Conservation (phyloP, 2,888 invertebrate genomes). For the Elysia crispata region DNA sequence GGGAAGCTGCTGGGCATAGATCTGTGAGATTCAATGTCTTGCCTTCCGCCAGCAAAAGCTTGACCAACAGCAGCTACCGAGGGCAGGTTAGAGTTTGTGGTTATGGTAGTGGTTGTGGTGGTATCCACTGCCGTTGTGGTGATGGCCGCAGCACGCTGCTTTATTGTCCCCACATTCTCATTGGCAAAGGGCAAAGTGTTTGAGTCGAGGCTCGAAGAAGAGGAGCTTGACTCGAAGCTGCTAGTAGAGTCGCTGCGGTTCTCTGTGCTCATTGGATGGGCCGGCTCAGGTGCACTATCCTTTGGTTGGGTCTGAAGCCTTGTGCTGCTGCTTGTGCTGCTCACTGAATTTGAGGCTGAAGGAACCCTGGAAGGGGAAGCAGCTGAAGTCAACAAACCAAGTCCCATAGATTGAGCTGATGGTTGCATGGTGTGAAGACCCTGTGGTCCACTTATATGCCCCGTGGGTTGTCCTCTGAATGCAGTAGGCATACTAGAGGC, state of each 20-base stretch:
- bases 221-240: constrained; percentile 62
- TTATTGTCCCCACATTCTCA: constrained; percentile 98
- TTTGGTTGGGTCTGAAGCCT: constrained; percentile 52
- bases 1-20: constrained; percentile 13
- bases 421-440: background rate
- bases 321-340: background rate
- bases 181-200: constrained; percentile 94
- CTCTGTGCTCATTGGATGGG: constrained; percentile 25
- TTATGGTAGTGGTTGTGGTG: background rate
- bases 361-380: no score
- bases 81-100: background rate
- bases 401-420: constrained; percentile 11
- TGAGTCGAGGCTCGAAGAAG: constrained; percentile 91
- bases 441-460: background rate
- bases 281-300: constrained; percentile 1
- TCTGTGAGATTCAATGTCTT: constrained; percentile 14
- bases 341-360: no score
- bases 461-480: no score
- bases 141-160: constrained; percentile 82
- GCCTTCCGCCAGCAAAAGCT: no score
- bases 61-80: no score
- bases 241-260: constrained; percentile 38
- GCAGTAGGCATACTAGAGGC: no score
- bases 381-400: background rate
- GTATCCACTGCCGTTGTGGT: constrained; percentile 42